A percentile compares a stretch with the other conserved stretches of the same genome.
These are phyloP conservation scores for Desmodus rotundus DNA, from an alignment of 2,113 vertebrate genomes.

Conservation along the genomic window DNA sequence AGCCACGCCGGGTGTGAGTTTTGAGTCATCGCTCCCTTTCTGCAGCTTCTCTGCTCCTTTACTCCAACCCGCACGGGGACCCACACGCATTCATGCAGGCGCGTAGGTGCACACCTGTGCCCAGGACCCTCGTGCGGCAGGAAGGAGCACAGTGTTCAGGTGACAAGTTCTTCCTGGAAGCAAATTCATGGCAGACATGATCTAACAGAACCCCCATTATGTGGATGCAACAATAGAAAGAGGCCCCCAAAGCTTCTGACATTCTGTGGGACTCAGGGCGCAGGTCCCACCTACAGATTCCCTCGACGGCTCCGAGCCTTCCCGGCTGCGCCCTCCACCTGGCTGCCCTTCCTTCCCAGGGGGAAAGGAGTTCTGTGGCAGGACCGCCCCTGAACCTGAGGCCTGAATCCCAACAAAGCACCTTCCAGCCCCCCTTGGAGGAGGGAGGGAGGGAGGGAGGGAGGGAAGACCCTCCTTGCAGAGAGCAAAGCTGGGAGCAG, in stretches of 20 bases:
- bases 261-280: not conserved
- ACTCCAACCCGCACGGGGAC: rapidly evolving
- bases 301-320: not conserved
- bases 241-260: rapidly evolving
- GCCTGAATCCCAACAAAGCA: not conserved
- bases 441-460: not conserved
- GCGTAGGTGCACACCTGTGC: rapidly evolving
- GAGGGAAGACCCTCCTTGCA: not conserved
- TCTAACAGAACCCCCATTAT: not conserved
- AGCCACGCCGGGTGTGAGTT: rapidly evolving
- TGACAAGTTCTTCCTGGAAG: not conserved
- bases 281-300: not conserved
- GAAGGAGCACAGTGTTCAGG: too few relatives aligned
- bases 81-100: not conserved
- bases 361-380: not conserved
- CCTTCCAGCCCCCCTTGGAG: not conserved
- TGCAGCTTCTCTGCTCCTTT: not conserved
- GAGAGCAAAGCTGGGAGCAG: too few relatives aligned
- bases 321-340: not conserved
- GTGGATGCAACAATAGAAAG: not conserved
- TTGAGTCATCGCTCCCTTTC: not conserved
- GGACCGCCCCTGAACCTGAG: not conserved
- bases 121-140: rapidly evolving
- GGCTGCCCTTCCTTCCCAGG: not conserved
- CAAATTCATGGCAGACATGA: not conserved